Conservation (phyloP, 2,888 invertebrate species). For the Anthrax anthrax region DNA sequence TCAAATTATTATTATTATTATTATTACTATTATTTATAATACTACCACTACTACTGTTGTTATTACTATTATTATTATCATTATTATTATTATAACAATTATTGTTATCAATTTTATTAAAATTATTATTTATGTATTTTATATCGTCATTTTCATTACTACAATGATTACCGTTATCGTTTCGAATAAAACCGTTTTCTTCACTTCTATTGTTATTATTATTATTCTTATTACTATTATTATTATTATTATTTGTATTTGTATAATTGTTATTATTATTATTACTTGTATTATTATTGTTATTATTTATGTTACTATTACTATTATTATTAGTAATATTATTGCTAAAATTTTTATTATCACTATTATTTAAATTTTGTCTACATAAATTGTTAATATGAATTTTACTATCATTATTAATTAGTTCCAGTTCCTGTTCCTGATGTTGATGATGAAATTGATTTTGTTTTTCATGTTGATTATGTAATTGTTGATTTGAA, state of each 20-base stretch:
- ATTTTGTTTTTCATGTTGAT: background rate
- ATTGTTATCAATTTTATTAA: slow-evolving; percentile 17
- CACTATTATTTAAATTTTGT: no score
- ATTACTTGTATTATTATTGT: background rate
- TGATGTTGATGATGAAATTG: background rate
- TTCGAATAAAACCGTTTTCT: background rate
- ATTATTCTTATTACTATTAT: no score
- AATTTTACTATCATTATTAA: background rate
- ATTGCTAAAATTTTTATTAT: no score
- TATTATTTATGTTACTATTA: no score
- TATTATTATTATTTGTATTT: background rate
- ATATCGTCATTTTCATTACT: background rate
- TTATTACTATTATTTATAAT: background rate
- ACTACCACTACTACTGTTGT: slow-evolving; percentile 9
- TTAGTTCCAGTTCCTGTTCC: background rate
- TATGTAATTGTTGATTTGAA: background rate
- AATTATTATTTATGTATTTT: slow-evolving; percentile 2
- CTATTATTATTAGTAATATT: background rate
- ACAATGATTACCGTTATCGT: slow-evolving; percentile 4
- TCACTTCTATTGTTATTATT: slow-evolving; percentile 1
- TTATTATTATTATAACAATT: slow-evolving; percentile 17
- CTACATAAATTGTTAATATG: background rate
- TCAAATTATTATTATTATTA: background rate
- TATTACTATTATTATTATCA: slow-evolving; percentile 12
- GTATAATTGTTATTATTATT: background rate